phyloP scores from a whole-genome alignment of 2,888 invertebrate genomes.

The Vanessa cardui region DNA sequence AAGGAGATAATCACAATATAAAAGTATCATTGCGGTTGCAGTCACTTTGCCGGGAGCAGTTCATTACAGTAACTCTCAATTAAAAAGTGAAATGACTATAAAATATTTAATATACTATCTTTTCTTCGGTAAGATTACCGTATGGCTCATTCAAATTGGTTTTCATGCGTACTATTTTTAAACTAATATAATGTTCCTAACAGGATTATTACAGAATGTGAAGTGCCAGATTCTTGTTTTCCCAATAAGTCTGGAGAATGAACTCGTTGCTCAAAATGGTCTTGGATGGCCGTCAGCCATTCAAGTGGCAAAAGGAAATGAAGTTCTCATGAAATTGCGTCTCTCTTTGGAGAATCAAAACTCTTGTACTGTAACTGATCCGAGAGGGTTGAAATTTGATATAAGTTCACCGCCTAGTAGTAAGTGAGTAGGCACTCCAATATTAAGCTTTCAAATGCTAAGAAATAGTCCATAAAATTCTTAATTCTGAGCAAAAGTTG shows the following conservation, averaged over 20 bases:
- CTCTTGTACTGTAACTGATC: slow-evolving; percentile 59
- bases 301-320: slow-evolving; percentile 60
- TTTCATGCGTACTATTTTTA: not conserved
- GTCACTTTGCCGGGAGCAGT: not conserved
- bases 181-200: slow-evolving; percentile 26
- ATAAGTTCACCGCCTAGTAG: slow-evolving; percentile 52
- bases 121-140: slow-evolving; percentile 16
- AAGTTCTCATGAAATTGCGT: slow-evolving; percentile 61
- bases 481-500: too few species aligned
- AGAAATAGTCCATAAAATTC: too few species aligned
- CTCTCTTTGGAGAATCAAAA: slow-evolving; percentile 50
- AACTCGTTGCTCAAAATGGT: slow-evolving; percentile 64
- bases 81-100: slow-evolving; percentile 7
- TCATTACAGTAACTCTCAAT: not conserved
- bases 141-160: not conserved
- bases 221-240: slow-evolving; percentile 42
- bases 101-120: slow-evolving; percentile 1
- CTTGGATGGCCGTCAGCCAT: slow-evolving; percentile 65
- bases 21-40: not conserved
- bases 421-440: slow-evolving; percentile 50
- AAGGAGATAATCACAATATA: too few species aligned
- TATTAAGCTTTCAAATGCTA: too few species aligned
- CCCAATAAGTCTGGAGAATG: slow-evolving; percentile 53
- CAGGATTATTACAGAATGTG: slow-evolving; percentile 26
- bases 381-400: slow-evolving; percentile 57